Conservation (phyloP, 2,888 invertebrate species). For the Drosophila eohydei region DNA sequence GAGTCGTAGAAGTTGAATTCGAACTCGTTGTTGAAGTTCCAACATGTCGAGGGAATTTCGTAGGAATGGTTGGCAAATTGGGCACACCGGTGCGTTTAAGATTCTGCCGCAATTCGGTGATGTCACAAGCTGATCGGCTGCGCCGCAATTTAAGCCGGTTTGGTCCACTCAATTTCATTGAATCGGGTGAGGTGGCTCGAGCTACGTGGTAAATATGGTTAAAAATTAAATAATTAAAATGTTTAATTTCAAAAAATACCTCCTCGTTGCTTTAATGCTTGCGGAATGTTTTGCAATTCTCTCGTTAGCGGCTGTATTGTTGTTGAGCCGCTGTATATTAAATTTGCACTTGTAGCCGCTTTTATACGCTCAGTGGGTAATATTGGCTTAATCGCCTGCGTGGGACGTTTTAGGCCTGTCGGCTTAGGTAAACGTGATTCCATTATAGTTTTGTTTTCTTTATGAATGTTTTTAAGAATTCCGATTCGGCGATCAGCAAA, state of each 20-base stretch:
- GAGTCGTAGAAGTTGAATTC: slow-evolving; percentile 4
- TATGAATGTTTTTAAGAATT: neutral
- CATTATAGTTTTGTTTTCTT: slow-evolving; percentile 75
- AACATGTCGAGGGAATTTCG: slow-evolving; percentile 73
- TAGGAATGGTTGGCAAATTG: slow-evolving; percentile 76
- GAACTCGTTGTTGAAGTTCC: slow-evolving; percentile 6
- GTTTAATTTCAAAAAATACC: slow-evolving; percentile 53
- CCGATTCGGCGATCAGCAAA: slow-evolving; percentile 11
- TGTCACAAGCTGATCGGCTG: slow-evolving; percentile 81
- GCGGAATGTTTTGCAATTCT: slow-evolving; percentile 62
- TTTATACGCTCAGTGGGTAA: slow-evolving; percentile 83
- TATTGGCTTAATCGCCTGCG: slow-evolving; percentile 67
- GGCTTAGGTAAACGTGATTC: slow-evolving; percentile 86
- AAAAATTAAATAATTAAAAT: neutral
- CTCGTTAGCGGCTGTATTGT: slow-evolving; percentile 48
- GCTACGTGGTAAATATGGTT: slow-evolving; percentile 35
- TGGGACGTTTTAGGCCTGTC: slow-evolving; percentile 74
- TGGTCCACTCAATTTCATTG: slow-evolving; percentile 18
- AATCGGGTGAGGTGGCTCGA: slow-evolving; percentile 80
- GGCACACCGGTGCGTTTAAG: slow-evolving; percentile 78
- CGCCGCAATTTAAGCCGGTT: slow-evolving; percentile 74
- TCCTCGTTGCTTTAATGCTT: slow-evolving; percentile 41
- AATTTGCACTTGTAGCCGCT: slow-evolving; percentile 41
- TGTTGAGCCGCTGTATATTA: slow-evolving; percentile 50
- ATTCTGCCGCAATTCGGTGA: slow-evolving; percentile 58